Base-by-base conservation (phyloP, 1,140 invertebrate species). In the Drosophila rufa region DNA sequence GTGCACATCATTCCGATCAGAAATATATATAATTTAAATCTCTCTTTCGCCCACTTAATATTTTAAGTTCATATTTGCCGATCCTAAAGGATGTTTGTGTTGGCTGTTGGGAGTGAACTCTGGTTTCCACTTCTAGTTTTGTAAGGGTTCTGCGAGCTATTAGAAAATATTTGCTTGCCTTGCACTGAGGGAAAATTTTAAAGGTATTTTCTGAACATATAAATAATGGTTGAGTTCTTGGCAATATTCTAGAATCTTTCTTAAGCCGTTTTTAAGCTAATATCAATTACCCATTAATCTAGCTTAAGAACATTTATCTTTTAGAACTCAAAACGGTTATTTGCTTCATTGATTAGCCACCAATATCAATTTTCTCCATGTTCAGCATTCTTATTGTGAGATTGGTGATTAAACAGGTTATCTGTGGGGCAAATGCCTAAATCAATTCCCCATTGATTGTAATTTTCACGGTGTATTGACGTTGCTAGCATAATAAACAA, bases 391-490 rank as follows among this genome's bases (percentile, higher is more conserved):
- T 30, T 14, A 14, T 15, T 30, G 4, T 25, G 1, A 3, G 40
- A 15, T 27, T 3, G n/a, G 6, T 19, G 12, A 70, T 57, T 43
- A 55, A 82, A 57, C 62, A 12, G 51, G 38, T 67, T 76, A 64
- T 47, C 68, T 43, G 43, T 50, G 46, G 46, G 33, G 30, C 45
- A 65, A 69, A 60, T 76, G 50, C 45, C 17, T 46, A 70, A 68
- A 51, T 73, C 53, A 40, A 68, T 69, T 64, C 33, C 45, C 14
- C 47, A 77, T 67, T 50, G 53, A 73, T 87, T 66, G 45, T 57
- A 73, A 57, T 90, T 79, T 82, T 81, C 42, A 71, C 85, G 69
- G 84, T 89, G 84, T 89, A 90, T 89, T 80, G 80, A 79, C 85
- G 84, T 66, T 78, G 66, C 60, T 62, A 58, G 77, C 80, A 79